These are phyloP conservation scores for Carcharodon carcharias DNA, from an alignment of 2,797 vertebrate species.

Conservation along the genomic window DNA sequence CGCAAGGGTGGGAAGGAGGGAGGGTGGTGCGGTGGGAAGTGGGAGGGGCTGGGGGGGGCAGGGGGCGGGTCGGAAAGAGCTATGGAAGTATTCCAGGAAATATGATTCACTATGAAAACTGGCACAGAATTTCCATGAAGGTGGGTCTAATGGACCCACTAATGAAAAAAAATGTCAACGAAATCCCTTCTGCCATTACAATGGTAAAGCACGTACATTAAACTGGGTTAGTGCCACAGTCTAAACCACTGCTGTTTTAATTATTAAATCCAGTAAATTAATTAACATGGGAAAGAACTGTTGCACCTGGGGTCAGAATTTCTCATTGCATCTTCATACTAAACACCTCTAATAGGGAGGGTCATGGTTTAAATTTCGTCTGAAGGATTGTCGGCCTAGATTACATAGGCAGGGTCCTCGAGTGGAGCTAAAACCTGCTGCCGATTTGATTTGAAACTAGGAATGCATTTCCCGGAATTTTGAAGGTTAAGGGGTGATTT, in stretches of 20 bases:
- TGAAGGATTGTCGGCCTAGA: background rate
- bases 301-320: background rate
- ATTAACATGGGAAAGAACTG: background rate
- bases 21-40: background rate
- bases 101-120: background rate
- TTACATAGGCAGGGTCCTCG: background rate
- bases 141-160: no score
- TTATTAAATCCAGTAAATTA: background rate
- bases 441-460: background rate
- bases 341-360: background rate
- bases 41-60: background rate
- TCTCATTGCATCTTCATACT: background rate
- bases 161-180: background rate
- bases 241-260: background rate
- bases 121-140: background rate
- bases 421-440: background rate
- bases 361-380: background rate
- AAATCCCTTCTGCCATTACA: background rate
- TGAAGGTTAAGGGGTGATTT: no score
- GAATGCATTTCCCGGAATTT: no score
- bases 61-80: background rate
- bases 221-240: background rate
- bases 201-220: background rate
- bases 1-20: background rate
- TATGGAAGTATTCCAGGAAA: constrained; percentile 9